phyloP scores from a whole-genome alignment of 2,113 vertebrate species.

The Indri indri region DNA sequence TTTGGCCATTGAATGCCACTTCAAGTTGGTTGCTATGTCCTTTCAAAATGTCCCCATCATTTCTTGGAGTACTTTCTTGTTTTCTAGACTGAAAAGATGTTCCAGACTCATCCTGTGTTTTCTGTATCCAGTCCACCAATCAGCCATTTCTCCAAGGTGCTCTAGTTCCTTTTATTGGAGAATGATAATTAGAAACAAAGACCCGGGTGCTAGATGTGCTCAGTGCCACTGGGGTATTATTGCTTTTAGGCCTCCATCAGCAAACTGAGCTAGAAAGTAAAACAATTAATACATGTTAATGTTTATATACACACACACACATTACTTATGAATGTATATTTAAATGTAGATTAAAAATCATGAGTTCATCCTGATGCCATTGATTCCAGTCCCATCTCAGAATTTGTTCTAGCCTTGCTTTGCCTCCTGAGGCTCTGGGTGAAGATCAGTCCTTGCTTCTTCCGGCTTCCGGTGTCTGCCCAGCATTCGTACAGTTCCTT shows the following conservation, averaged over 20 bases:
- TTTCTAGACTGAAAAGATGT: neutral
- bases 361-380: neutral
- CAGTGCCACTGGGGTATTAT: neutral
- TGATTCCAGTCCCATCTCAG: neutral
- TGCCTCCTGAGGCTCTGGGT: neutral
- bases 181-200: neutral
- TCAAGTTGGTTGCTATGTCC: neutral
- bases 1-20: neutral
- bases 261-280: neutral
- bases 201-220: neutral
- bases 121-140: neutral
- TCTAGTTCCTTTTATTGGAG: neutral
- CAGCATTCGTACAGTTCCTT: neutral
- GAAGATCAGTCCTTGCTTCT: neutral
- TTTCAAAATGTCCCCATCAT: neutral
- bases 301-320: neutral
- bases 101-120: neutral
- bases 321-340: neutral
- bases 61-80: neutral
- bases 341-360: neutral
- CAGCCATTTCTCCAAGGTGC: neutral
- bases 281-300: neutral
- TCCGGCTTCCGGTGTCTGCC: neutral
- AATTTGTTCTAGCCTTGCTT: neutral
- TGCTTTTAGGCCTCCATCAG: neutral